Evolutionary conservation across 1,140 invertebrate genomes (phyloP), one percentile per base, ranked within the genome.

Genomic region (Drosophila aff.): DNA sequence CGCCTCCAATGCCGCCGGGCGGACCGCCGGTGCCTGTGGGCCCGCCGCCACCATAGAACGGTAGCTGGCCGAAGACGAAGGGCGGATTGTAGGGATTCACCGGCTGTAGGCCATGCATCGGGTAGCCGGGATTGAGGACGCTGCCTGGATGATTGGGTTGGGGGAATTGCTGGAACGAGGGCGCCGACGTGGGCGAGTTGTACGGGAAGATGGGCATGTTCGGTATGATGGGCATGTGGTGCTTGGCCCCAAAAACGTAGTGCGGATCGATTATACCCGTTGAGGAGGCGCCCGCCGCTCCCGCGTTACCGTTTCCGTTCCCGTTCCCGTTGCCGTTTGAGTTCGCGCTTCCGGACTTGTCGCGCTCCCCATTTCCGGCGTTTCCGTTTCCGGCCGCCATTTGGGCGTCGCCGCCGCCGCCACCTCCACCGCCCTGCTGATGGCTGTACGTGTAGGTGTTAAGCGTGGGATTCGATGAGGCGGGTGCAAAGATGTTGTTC

Each of bases 61-160:
- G 90, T 36, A 79, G 55, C 62, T 92, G 90, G 49, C 92, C 92
- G 55, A 92, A 92, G 66, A 92, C 87, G 75, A 92, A 92, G 75
- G 91, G 78, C 78, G 91, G 80, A 86, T 83, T 90, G 87, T 93
- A 92, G 33, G 92, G 92, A 76, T 92, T 92, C 78, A 92, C 75
- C 73, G 92, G 92, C 84, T 92, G 89, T 44, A 90, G 81, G 75
- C 86, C 81, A 61, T 91, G 92, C 84, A 89, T 89, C 26, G 92
- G 92, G 47, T 84, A 86, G 60, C 90, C 86, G n/a, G 92, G 92
- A 82, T 92, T 93, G 60, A 89, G 82, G 38, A 84, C 82, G 67
- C 81, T 91, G 79, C 91, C 92, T 87, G 91, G 91, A 92, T 92
- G 91, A 50, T 92, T 91, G 60, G 91, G 83, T 92, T 93, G 92